Conservation (phyloP, 1,140 invertebrate genomes). For the Holotrichia oblita region DNA sequence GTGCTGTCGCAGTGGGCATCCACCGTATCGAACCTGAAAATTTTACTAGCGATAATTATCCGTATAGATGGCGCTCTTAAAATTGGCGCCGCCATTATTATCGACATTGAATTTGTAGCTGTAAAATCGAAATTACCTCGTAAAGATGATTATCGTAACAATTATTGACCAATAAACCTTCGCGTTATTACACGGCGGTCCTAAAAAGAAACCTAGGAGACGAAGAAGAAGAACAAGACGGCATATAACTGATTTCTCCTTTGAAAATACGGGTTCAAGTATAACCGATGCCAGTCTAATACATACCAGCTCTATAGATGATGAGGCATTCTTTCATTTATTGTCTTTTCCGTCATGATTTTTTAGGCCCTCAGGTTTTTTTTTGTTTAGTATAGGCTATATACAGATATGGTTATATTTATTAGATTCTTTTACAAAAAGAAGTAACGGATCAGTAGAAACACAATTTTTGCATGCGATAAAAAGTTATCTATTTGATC, state of each 20-base stretch:
- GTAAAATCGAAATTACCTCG: constrained; percentile 35
- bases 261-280: neutral
- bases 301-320: neutral
- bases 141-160: constrained; percentile 37
- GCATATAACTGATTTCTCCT: neutral
- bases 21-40: neutral
- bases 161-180: constrained; percentile 35
- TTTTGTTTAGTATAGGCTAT: neutral
- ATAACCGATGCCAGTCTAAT: neutral
- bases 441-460: neutral
- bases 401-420: neutral
- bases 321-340: constrained; percentile 12
- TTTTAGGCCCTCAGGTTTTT: neutral
- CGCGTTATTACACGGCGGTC: constrained; percentile 16
- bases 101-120: constrained; percentile 30
- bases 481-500: too few relatives aligned
- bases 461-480: too few relatives aligned
- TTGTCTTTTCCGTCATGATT: neutral
- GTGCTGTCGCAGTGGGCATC: neutral
- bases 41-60: constrained; percentile 32
- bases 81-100: constrained; percentile 36
- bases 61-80: constrained; percentile 31
- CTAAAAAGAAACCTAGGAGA: neutral
- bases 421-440: neutral
- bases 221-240: neutral